Base-by-base conservation (phyloP, 2,797 vertebrate species). In the Coluber constrictor region DNA sequence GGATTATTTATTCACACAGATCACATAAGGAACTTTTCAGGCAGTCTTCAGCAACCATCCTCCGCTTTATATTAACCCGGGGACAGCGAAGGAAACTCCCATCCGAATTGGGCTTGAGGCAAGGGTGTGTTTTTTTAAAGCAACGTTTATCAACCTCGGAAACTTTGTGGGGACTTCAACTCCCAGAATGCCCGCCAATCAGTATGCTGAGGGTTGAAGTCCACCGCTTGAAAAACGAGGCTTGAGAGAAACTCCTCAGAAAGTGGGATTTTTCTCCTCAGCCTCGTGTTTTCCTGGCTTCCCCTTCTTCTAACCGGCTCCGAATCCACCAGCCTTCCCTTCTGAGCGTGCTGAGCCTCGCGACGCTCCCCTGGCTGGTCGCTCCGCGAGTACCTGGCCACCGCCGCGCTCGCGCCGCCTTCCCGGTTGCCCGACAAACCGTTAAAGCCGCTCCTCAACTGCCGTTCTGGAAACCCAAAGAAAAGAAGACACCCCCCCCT, bases 401-500 rank as follows among this genome's bases (percentile, higher is more conserved):
- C 3, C 59, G 6, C 43, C 61, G 2, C 47, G 0, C 18, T 7
- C 70, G n/a, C n/a, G 16, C 63, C 0, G 29, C 7, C 8, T 4
- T 3, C 11, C 70, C n/a, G 7, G 15, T 32, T 37, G 74, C 74
- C 37, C 0, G 23, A 47, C 43, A 20, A 56, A 37, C 93, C 57
- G 90, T 79, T 51, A 70, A 83, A 20, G 7, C 37, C 1, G 12
- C 25, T 16, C 5, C n/a, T 6, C 56, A 93, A 91, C 92, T 11
- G 90, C 43, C 90, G 87, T 47, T 25, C 10, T 12, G 89, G 5
- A 91, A 86, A 56, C 47, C 3, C n/a, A 55, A n/a, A 2, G 11
- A 29, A 7, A n/a, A 15, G 11, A 37, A 18, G 92, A 1, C 23
- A n/a, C n/a, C 37, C 37, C 37, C 37, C 37, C 37, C 37, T 37